Evolutionary conservation across 2,888 invertebrate species (phyloP).

Genomic region (Tinea pellionella): DNA sequence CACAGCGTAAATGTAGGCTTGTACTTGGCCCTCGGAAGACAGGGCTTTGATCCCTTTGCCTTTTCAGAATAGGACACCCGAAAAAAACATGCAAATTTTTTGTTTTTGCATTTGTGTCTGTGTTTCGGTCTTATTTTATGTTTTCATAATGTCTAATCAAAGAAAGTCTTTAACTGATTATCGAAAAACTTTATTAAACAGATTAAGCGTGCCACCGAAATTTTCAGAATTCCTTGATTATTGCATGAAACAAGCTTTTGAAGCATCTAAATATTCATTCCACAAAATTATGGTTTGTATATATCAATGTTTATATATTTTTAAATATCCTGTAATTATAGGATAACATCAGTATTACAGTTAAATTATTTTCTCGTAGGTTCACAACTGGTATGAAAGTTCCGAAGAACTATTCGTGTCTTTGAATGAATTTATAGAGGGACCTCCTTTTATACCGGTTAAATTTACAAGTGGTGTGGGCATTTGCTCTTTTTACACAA

Average conservation of each 20-base stretch:
- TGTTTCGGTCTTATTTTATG: too few relatives aligned
- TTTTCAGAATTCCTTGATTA: conserved; percentile 40
- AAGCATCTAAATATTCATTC: conserved; percentile 36
- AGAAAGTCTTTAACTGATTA: background rate
- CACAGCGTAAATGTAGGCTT: too few relatives aligned
- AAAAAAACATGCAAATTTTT: too few relatives aligned
- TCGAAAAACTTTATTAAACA: background rate
- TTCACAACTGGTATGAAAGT: conserved; percentile 43
- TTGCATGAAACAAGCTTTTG: conserved; percentile 37
- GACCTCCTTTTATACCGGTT: conserved; percentile 34
- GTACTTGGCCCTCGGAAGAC: too few relatives aligned
- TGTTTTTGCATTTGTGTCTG: too few relatives aligned
- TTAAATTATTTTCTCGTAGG: conserved; percentile 27
- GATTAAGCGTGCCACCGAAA: background rate
- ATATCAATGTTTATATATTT: background rate
- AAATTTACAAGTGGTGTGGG: conserved; percentile 26
- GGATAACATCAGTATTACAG: too few relatives aligned
- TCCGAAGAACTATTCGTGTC: conserved; percentile 35
- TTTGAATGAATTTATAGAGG: conserved; percentile 24
- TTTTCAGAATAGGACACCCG: too few relatives aligned
- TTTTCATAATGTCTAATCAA: background rate
- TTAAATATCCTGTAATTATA: too few relatives aligned
- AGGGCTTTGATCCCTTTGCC: too few relatives aligned
- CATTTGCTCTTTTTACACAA: conserved; percentile 42
- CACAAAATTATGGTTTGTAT: conserved; percentile 50